A percentile compares a stretch with the other conserved stretches of the same genome.
phyloP scores from a whole-genome alignment of 2,113 vertebrate species.

The Macroglossus sobrinus region DNA sequence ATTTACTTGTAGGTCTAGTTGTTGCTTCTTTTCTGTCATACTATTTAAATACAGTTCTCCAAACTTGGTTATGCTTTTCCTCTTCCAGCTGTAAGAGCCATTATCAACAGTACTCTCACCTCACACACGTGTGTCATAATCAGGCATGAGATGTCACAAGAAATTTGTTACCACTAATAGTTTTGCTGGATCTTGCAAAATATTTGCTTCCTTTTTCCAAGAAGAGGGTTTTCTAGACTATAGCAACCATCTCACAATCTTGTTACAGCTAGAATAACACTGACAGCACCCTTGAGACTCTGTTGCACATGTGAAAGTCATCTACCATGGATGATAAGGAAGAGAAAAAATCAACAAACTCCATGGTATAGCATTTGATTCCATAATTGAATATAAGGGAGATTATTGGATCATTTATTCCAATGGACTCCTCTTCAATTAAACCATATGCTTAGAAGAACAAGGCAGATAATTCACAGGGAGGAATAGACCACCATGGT shows the following conservation, averaged over 20 bases:
- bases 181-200: conserved; percentile 35
- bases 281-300: neutral
- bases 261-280: neutral
- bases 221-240: conserved; percentile 16
- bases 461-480: neutral
- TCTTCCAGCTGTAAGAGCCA: neutral
- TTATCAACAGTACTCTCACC: neutral
- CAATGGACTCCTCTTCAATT: conserved; percentile 8
- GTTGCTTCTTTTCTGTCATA: conserved; percentile 35
- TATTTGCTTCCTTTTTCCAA: conserved; percentile 38
- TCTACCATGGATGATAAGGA: neutral
- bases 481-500: neutral
- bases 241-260: neutral
- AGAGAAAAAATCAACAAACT: neutral
- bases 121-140: neutral
- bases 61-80: conserved; percentile 15
- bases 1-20: conserved; percentile 36
- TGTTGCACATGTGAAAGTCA: neutral
- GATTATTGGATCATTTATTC: conserved; percentile 23
- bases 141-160: conserved; percentile 59
- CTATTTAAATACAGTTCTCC: conserved; percentile 49
- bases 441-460: neutral
- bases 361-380: neutral
- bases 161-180: conserved; percentile 47
- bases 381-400: neutral